These are phyloP conservation scores for Acrossocheilus wenchowensis DNA, from an alignment of 2,797 vertebrate species.

Conservation along the genomic window DNA sequence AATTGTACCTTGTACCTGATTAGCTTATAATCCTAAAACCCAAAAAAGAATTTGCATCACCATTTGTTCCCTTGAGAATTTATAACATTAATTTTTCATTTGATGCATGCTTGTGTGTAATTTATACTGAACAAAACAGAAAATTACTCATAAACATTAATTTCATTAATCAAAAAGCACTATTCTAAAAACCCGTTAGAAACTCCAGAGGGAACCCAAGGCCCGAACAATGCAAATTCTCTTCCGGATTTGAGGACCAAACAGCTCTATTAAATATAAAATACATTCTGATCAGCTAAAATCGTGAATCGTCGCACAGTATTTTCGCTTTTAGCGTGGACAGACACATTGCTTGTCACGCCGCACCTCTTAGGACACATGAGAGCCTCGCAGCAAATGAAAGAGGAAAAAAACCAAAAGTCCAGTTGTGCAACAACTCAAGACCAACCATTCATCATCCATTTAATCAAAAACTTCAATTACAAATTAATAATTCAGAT, in stretches of 20 bases:
- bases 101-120: neutral
- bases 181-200: neutral
- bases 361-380: neutral
- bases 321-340: neutral
- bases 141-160: neutral
- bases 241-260: neutral
- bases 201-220: neutral
- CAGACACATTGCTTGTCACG: conserved; percentile 12
- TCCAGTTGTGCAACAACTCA: conserved; percentile 11
- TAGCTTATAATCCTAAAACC: neutral
- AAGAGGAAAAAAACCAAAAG: neutral
- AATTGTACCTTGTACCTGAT: neutral
- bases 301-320: neutral
- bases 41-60: too few relatives aligned
- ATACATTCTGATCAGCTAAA: neutral
- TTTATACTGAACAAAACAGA: neutral
- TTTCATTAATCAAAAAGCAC: neutral
- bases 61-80: neutral
- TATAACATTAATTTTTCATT: neutral
- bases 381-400: neutral
- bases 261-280: conserved; percentile 3
- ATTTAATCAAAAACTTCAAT: conserved; percentile 47
- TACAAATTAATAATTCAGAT: conserved; percentile 52
- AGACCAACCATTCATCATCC: conserved; percentile 37
- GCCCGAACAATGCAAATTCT: neutral